Evolutionary conservation across 2,797 vertebrate species (phyloP).

Genomic region (Characodon lateralis): DNA sequence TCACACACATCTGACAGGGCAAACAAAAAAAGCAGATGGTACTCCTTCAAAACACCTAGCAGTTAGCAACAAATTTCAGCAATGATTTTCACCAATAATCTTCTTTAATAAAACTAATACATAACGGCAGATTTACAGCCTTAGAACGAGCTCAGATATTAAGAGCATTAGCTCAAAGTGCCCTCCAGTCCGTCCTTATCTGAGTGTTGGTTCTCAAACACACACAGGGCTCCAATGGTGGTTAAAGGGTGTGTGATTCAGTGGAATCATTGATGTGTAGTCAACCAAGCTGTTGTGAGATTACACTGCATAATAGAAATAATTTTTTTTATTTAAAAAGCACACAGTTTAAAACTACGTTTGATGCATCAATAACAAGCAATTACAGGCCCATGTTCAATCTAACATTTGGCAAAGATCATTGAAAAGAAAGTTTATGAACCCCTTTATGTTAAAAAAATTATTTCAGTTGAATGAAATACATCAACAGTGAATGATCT

Average conservation of each 20-base stretch:
- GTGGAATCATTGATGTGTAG: background rate
- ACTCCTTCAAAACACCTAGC: conserved; percentile 11
- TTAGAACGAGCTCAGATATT: conserved; percentile 21
- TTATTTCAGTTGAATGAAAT: background rate
- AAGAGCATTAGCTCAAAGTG: conserved; percentile 33
- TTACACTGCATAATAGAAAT: background rate
- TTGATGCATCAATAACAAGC: background rate
- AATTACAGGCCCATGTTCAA: background rate
- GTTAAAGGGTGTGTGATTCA: conserved; percentile 21
- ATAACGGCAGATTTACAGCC: conserved; percentile 15
- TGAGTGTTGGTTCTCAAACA: conserved; percentile 49
- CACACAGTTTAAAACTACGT: background rate
- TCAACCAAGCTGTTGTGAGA: background rate
- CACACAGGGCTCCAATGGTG: conserved; percentile 21
- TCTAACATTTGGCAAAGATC: background rate
- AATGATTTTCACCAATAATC: conserved; percentile 12
- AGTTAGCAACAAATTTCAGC: background rate
- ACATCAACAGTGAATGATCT: background rate
- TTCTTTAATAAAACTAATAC: conserved; percentile 13
- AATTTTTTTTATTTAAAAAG: background rate
- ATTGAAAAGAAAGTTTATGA: background rate
- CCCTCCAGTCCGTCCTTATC: conserved; percentile 60
- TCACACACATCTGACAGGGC: background rate
- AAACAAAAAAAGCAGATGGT: background rate
- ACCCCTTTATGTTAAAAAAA: background rate